Conservation (phyloP, 1,140 invertebrate genomes). For the Chironomus tepperi region DNA sequence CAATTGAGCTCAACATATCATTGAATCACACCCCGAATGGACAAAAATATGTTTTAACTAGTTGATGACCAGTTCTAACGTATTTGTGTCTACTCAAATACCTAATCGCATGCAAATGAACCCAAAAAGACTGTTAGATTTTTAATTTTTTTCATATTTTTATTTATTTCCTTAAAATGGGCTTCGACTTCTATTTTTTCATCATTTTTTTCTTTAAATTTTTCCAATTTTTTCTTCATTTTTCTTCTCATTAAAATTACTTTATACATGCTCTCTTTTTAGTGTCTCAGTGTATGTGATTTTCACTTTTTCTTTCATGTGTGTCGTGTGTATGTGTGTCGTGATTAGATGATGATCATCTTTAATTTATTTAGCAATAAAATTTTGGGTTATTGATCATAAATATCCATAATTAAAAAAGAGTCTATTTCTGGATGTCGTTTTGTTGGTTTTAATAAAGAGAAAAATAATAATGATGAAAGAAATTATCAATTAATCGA, state of each 20-base stretch:
- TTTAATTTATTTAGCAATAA: background rate
- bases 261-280: background rate
- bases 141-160: slow-evolving; percentile 2
- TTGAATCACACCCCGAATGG: too few relatives aligned
- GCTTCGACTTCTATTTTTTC: background rate
- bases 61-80: too few relatives aligned
- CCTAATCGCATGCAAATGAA: background rate
- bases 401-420: too few relatives aligned
- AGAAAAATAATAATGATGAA: too few relatives aligned
- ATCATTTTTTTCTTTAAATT: background rate
- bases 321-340: background rate
- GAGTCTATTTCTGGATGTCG: too few relatives aligned
- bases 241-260: background rate
- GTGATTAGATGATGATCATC: background rate
- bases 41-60: too few relatives aligned
- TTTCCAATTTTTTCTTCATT: background rate
- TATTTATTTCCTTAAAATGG: slow-evolving; percentile 14
- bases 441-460: too few relatives aligned
- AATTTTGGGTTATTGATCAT: background rate
- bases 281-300: background rate
- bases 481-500: too few relatives aligned
- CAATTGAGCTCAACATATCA: too few relatives aligned
- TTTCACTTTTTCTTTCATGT: background rate
- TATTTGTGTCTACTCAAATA: too few relatives aligned
- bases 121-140: background rate